A percentile compares a stretch with the other conserved stretches of the same genome.
phyloP scores from a whole-genome alignment of 2,113 vertebrate species.

The Axis porcinus region DNA sequence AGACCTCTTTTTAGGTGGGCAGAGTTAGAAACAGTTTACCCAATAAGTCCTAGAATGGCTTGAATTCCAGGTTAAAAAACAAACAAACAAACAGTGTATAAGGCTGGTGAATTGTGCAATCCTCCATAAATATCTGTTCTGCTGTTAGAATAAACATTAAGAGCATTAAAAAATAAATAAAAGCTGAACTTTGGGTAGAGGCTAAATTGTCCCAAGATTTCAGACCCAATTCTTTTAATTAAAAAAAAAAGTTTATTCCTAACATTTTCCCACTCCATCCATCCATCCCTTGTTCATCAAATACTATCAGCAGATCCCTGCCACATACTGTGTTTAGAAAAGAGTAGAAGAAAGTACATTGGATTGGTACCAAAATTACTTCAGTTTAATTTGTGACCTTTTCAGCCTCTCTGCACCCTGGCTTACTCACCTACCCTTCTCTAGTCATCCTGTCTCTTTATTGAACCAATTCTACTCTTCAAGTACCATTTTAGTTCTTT shows the following conservation, averaged over 20 bases:
- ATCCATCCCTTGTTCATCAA: neutral
- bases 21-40: neutral
- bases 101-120: neutral
- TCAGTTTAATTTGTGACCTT: neutral
- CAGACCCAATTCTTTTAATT: neutral
- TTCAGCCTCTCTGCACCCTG: neutral
- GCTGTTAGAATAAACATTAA: neutral
- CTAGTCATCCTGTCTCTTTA: neutral
- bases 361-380: neutral
- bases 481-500: neutral
- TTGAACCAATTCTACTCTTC: neutral
- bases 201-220: neutral
- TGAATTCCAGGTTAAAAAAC: neutral
- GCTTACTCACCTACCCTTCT: neutral
- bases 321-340: neutral
- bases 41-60: neutral
- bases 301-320: neutral
- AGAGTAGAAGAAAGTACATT: neutral
- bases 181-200: neutral
- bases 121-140: neutral
- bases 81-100: too few relatives aligned
- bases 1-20: neutral
- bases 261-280: neutral
- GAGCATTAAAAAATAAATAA: neutral
- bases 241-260: neutral